Evolutionary conservation across 2,888 invertebrate species (phyloP).

Genomic region (Nasonovia ribisnigri): DNA sequence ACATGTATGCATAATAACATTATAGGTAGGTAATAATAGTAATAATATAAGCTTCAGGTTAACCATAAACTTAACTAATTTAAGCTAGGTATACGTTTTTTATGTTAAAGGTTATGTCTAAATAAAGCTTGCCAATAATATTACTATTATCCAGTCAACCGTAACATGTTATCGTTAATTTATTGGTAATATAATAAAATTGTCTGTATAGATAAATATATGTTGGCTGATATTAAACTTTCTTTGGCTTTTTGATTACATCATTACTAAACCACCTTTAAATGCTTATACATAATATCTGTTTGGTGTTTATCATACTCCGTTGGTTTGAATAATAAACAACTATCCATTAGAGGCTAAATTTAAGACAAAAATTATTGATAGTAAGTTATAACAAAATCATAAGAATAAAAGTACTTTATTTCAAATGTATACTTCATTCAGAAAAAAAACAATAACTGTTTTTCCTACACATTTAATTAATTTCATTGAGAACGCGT

Average conservation of each 20-base stretch:
- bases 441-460: neutral
- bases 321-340: neutral
- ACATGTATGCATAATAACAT: neutral
- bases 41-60: neutral
- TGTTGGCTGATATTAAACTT: neutral
- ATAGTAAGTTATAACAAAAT: neutral
- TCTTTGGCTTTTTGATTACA: neutral
- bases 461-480: neutral
- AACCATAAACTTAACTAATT: neutral
- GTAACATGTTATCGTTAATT: neutral
- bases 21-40: neutral
- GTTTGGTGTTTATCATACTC: neutral
- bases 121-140: neutral
- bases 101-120: neutral
- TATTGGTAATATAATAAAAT: neutral
- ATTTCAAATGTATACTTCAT: neutral
- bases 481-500: neutral
- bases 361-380: neutral
- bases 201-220: no score
- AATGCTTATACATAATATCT: neutral
- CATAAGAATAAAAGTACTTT: neutral
- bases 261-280: neutral
- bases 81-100: neutral
- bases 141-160: neutral
- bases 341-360: neutral